A percentile compares a stretch with the other conserved stretches of the same genome.
Conservation (phyloP, 2,113 vertebrate species). For the Hylia prasina region DNA sequence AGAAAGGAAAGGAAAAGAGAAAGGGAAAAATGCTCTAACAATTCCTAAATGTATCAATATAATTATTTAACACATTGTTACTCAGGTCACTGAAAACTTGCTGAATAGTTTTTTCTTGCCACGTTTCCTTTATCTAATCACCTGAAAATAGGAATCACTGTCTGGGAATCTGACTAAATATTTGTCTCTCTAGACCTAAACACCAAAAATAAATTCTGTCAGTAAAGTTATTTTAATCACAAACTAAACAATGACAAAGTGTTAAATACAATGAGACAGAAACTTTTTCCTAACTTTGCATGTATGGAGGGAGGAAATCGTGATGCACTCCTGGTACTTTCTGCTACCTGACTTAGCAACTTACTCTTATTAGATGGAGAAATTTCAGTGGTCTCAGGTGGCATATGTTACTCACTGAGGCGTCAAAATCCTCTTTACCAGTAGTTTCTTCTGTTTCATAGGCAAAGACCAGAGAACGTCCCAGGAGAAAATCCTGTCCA, state of each 20-base stretch:
- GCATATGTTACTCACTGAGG: not conserved
- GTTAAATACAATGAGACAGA: not conserved
- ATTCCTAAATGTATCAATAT: not conserved
- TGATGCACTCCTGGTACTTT: rapidly evolving
- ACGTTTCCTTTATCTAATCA: not conserved
- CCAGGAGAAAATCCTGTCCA: not conserved
- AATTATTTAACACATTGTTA: not conserved
- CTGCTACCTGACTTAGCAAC: not conserved
- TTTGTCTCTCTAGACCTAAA: not conserved
- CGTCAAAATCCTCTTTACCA: not conserved
- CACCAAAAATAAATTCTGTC: not conserved
- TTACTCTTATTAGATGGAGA: not conserved
- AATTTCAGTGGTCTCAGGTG: not conserved
- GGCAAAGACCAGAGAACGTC: not conserved
- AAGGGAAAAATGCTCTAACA: not conserved
- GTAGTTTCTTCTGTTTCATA: not conserved
- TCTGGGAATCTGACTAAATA: not conserved
- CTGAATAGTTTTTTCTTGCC: not conserved
- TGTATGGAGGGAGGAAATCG: not conserved
- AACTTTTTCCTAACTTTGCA: not conserved
- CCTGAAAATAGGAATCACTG: not conserved
- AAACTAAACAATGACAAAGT: not conserved
- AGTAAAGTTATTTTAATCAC: not conserved
- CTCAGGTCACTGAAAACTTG: not conserved
- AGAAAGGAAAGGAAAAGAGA: not conserved